Evolutionary conservation across 2,797 vertebrate genomes (phyloP).

Genomic region (Bradypodion pumilum): DNA sequence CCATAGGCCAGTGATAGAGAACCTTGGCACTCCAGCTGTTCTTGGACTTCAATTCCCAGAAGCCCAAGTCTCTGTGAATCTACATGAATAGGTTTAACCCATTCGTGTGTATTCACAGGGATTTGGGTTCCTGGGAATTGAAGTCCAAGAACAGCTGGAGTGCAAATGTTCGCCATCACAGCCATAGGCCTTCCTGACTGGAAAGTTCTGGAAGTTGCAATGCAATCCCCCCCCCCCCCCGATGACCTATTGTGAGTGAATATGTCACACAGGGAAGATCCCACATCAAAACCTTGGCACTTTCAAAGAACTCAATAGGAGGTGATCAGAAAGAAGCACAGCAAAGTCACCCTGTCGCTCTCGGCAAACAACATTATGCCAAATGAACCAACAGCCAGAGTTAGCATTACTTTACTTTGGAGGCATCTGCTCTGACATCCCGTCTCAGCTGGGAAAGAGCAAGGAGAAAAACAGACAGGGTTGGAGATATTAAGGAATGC

Average conservation of each 20-base stretch:
- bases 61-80: too few species aligned
- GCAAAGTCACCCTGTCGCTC: not conserved
- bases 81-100: too few species aligned
- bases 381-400: not conserved
- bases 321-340: not conserved
- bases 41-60: too few species aligned
- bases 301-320: not conserved
- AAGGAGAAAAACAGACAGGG: not conserved
- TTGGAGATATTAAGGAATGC: not conserved
- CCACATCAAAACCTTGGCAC: not conserved
- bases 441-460: not conserved
- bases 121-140: too few species aligned
- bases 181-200: not conserved
- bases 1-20: too few species aligned
- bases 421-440: not conserved
- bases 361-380: too few species aligned
- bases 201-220: not conserved
- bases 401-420: not conserved
- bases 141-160: too few species aligned
- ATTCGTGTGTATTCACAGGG: too few species aligned
- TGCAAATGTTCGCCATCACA: too few species aligned
- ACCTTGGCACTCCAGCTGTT: too few species aligned
- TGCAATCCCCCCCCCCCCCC: not conserved
- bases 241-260: not conserved
- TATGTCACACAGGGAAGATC: not conserved